A percentile compares a stretch with the other conserved stretches of the same genome.
phyloP scores from a whole-genome alignment of 2,888 invertebrate species.

The Aphidoletes aphidimyza region DNA sequence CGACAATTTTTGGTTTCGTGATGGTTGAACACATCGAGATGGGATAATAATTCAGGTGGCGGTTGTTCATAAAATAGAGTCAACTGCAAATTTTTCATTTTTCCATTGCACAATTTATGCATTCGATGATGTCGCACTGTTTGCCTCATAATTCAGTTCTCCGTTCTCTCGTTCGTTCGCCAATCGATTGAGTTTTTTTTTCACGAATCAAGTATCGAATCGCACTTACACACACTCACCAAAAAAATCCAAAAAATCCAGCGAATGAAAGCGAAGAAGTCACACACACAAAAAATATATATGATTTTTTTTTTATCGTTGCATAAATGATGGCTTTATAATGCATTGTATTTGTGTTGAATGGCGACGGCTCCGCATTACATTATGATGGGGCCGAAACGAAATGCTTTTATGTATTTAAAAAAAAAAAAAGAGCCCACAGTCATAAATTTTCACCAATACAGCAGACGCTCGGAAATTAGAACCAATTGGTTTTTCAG shows the following conservation, averaged over 20 bases:
- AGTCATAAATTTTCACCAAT: not conserved
- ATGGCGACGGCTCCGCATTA: not conserved
- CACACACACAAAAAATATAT: too few species aligned
- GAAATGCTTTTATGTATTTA: too few species aligned
- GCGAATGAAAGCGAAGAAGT: too few species aligned
- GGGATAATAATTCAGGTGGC: conserved; percentile 12
- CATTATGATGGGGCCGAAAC: not conserved
- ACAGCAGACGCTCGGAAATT: too few species aligned
- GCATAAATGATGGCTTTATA: conserved; percentile 1
- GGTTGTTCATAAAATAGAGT: conserved; percentile 23
- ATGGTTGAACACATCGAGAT: not conserved
- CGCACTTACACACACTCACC: not conserved
- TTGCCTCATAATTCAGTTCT: not conserved
- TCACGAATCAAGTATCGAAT: not conserved
- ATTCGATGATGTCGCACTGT: not conserved
- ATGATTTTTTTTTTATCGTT: not conserved
- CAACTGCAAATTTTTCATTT: not conserved
- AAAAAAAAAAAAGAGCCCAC: not conserved
- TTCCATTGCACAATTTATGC: not conserved
- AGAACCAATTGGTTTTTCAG: too few species aligned
- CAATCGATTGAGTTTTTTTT: not conserved
- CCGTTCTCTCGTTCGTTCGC: too few species aligned
- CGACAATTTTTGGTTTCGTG: not conserved
- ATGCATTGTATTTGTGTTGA: too few species aligned
- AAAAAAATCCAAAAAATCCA: too few species aligned